Evolutionary conservation across 2,113 vertebrate species (phyloP), one percentile per base, ranked within the genome.

Genomic region (Dipodomys ordii): DNA sequence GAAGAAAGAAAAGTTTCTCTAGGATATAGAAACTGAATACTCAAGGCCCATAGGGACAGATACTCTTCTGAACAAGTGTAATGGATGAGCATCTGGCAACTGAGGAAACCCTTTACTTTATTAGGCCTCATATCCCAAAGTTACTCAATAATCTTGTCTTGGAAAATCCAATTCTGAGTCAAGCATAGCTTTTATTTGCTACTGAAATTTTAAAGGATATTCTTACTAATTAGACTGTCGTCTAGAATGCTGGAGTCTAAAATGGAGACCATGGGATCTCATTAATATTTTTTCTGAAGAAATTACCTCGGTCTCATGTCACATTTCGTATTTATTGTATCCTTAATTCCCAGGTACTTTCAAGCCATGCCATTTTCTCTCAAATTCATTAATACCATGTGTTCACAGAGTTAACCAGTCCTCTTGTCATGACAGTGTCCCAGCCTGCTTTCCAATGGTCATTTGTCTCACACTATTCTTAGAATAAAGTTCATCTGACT

Each of bases 391-490:
- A 49, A 23, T 12, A 28, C 49, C 12, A 4, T 28, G 10, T 2
- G 18, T 84, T 69, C 67, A 82, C 18, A 44, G 28, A 28, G 3
- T 68, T 87, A 1, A 10, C 1, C 15, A 53, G 39, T 16, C 2
- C 22, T 73, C 11, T 28, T 32, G 6, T 49, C 11, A 22, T n/a
- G 53, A 62, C 16, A 27, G 6, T 32, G 25, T 1, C 25, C 27
- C 13, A 69, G 57, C 6, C 28, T 49, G 11, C 72, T 89, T 6
- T 35, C 44, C 65, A 57, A 16, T 27, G 7, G 12, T 53, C 13
- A 60, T 1, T 18, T n/a, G 2, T 67, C 62, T 73, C 12, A 7
- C 6, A 6, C 0, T 15, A 2, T 49, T 22, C 6, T 62, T 20
- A 62, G 65, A 30, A 44, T 62, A 27, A 82, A 27, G 15, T 65